phyloP scores from a whole-genome alignment of 2,113 vertebrate species.

The mouse (Mus musculus) region DNA sequence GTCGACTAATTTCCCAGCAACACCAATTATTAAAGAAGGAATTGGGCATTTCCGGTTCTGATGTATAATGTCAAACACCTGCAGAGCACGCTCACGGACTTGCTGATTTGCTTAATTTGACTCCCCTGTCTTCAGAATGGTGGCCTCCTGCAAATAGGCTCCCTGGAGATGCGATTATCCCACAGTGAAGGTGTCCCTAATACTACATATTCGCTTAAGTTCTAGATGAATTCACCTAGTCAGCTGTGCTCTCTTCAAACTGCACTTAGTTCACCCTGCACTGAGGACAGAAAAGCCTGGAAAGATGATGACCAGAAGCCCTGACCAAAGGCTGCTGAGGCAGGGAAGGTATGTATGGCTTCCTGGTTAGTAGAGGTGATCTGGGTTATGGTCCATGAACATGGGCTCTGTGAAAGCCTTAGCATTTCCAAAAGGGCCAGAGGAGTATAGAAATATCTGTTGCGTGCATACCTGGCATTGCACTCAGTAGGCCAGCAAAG shows the following conservation, averaged over 20 bases:
- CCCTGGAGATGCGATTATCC: slow-evolving; percentile 1
- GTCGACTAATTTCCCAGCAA: slow-evolving; percentile 40
- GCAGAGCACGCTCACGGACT: not conserved
- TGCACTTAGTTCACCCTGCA: not conserved
- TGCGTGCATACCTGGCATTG: not conserved
- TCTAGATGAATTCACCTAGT: not conserved
- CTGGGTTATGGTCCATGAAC: not conserved
- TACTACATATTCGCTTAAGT: not conserved
- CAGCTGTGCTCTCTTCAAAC: not conserved
- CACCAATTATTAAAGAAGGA: slow-evolving; percentile 20
- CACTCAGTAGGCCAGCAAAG: not conserved
- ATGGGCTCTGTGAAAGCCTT: not conserved
- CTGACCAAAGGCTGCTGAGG: not conserved
- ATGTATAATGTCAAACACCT: not conserved
- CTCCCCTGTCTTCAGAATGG: not conserved
- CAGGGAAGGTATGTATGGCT: not conserved
- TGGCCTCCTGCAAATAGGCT: not conserved
- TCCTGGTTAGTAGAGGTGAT: not conserved
- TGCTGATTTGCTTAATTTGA: slow-evolving; percentile 9
- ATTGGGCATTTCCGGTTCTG: slow-evolving; percentile 1
- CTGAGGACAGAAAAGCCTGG: not conserved
- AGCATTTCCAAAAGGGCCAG: not conserved
- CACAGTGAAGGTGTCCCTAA: not conserved
- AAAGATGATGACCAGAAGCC: not conserved
- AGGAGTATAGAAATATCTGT: not conserved